phyloP scores from a whole-genome alignment of 2,797 vertebrate species.

The Crotalus adamanteus region DNA sequence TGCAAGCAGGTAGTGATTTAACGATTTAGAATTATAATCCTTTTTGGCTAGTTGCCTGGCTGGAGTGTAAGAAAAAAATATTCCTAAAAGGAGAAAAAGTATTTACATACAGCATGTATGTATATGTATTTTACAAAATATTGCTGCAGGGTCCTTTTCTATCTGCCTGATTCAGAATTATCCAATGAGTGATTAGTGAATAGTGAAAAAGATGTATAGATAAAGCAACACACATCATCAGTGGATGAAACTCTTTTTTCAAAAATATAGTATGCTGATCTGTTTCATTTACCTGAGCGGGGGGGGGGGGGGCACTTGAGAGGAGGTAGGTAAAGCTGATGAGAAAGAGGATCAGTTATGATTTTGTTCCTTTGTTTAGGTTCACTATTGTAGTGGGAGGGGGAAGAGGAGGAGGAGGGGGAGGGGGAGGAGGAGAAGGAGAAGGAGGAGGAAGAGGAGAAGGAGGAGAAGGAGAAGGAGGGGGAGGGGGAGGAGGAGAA shows the following conservation, averaged over 20 bases:
- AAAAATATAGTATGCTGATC: neutral
- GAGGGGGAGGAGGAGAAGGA: neutral
- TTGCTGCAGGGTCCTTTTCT: neutral
- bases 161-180: neutral
- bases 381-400: neutral
- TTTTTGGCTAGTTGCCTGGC: neutral
- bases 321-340: neutral
- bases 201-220: too few species aligned
- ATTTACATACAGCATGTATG: neutral
- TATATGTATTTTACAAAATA: neutral
- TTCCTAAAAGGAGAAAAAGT: neutral
- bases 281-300: neutral
- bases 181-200: neutral
- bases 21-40: neutral
- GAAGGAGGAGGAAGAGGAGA: neutral
- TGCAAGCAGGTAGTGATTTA: neutral
- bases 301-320: neutral
- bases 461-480: neutral
- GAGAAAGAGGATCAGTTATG: neutral
- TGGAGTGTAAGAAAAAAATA: neutral
- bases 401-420: conserved; percentile 15
- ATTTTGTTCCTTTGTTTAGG: neutral
- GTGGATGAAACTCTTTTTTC: neutral
- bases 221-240: neutral
- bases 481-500: conserved; percentile 15